A percentile compares a stretch with the other conserved stretches of the same genome.
phyloP scores from a whole-genome alignment of 2,113 vertebrate species.

The Perca flavescens region DNA sequence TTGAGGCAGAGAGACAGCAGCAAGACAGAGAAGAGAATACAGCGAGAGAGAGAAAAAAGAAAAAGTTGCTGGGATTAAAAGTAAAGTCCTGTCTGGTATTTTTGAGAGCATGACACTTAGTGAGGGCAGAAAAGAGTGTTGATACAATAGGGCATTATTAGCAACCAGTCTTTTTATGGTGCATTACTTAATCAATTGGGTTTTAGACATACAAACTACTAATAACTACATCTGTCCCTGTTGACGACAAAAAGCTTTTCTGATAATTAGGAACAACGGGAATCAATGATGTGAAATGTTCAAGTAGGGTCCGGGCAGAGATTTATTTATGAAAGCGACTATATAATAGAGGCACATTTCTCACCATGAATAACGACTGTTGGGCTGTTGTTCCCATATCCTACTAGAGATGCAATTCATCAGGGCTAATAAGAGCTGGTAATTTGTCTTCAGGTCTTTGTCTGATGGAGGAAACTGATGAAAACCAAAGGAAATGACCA shows the following conservation, averaged over 20 bases:
- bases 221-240: slow-evolving; percentile 64
- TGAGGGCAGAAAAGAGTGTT: slow-evolving; percentile 20
- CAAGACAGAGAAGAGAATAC: neutral
- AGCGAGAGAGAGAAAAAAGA: neutral
- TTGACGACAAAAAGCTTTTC: slow-evolving; percentile 70
- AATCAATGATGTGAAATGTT: slow-evolving; percentile 76
- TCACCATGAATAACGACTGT: slow-evolving; percentile 73
- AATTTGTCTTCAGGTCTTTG: slow-evolving; percentile 79
- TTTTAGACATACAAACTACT: slow-evolving; percentile 55
- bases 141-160: slow-evolving; percentile 28
- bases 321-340: slow-evolving; percentile 77
- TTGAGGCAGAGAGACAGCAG: slow-evolving; percentile 18
- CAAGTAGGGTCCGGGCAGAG: slow-evolving; percentile 53
- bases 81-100: slow-evolving; percentile 21
- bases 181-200: slow-evolving; percentile 56
- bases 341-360: slow-evolving; percentile 71
- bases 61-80: slow-evolving; percentile 12
- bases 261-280: slow-evolving; percentile 72
- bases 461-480: slow-evolving; percentile 79
- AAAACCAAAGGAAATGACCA: slow-evolving; percentile 74
- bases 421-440: slow-evolving; percentile 75
- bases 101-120: slow-evolving; percentile 20
- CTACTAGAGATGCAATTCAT: slow-evolving; percentile 74
- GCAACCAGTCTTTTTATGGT: slow-evolving; percentile 15
- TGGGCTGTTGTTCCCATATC: slow-evolving; percentile 71